Percentiles rank a stretch among this genome's conserved stretches.
phyloP scores from a whole-genome alignment of 1,140 invertebrate genomes.

The Ceratina australensis region DNA sequence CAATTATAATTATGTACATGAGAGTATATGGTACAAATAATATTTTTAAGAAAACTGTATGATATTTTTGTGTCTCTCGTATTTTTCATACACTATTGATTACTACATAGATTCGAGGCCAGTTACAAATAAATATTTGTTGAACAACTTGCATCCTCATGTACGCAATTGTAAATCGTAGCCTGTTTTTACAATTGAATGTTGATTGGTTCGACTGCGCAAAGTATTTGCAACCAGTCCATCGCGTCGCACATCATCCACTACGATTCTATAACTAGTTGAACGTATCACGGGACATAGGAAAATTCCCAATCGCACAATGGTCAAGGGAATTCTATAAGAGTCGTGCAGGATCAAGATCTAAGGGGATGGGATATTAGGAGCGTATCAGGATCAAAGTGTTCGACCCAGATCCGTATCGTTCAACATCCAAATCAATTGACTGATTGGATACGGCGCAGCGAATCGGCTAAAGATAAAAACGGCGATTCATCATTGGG shows the following conservation, averaged over 20 bases:
- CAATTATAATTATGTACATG: too few relatives aligned
- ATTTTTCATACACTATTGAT: not conserved
- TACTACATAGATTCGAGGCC: too few relatives aligned
- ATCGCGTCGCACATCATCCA: not conserved
- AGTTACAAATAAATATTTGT: not conserved
- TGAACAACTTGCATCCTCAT: not conserved
- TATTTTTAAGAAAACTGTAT: too few relatives aligned
- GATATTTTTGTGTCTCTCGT: not conserved
- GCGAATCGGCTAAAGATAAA: conserved; percentile 27
- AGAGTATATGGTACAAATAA: too few relatives aligned
- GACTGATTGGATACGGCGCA: conserved; percentile 42
- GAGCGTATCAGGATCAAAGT: conserved; percentile 8
- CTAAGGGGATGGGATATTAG: not conserved
- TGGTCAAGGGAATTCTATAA: too few relatives aligned
- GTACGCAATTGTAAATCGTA: too few relatives aligned
- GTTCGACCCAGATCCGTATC: conserved; percentile 32
- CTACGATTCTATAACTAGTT: not conserved
- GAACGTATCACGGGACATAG: not conserved
- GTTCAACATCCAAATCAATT: conserved; percentile 53
- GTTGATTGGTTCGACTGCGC: too few relatives aligned
- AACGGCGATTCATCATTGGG: conserved; percentile 51
- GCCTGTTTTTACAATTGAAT: too few relatives aligned
- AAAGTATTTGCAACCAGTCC: not conserved
- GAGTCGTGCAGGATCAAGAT: not conserved
- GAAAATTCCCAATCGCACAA: conserved; percentile 3